phyloP scores from a whole-genome alignment of 2,888 invertebrate genomes.

The Nudaria mundana region DNA sequence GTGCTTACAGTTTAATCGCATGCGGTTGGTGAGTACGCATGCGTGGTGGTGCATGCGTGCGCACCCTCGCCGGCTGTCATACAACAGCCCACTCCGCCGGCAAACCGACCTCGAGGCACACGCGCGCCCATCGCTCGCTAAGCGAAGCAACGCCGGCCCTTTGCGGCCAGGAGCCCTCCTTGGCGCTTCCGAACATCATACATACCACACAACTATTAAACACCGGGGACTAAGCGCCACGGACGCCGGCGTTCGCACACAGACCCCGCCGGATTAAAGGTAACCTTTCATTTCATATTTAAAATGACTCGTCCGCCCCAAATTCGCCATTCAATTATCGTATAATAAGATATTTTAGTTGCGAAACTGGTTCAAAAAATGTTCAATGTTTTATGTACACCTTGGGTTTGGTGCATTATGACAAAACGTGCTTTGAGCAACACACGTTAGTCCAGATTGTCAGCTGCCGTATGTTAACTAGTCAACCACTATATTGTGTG shows the following conservation, averaged over 20 bases:
- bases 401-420: constrained; percentile 53
- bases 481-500: constrained; percentile 48
- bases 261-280: constrained; percentile 71
- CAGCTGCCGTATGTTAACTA: constrained; percentile 39
- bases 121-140: constrained; percentile 68
- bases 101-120: constrained; percentile 68
- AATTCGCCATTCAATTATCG: constrained; percentile 46
- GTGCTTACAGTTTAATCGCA: constrained; percentile 34
- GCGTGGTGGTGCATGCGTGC: constrained; percentile 68
- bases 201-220: constrained; percentile 43
- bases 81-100: constrained; percentile 67
- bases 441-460: constrained; percentile 32
- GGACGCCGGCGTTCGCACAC: constrained; percentile 71
- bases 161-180: constrained; percentile 74
- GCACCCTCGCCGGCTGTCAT: constrained; percentile 56
- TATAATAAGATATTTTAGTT: constrained; percentile 50
- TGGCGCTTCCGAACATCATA: constrained; percentile 62
- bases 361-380: constrained; percentile 31
- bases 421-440: constrained; percentile 35
- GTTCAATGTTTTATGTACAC: constrained; percentile 22
- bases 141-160: constrained; percentile 76
- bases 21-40: constrained; percentile 48
- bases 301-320: constrained; percentile 52
- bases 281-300: constrained; percentile 47
- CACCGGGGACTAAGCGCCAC: constrained; percentile 55